phyloP scores from a whole-genome alignment of 2,888 invertebrate species.

The Stenurella melanura region DNA sequence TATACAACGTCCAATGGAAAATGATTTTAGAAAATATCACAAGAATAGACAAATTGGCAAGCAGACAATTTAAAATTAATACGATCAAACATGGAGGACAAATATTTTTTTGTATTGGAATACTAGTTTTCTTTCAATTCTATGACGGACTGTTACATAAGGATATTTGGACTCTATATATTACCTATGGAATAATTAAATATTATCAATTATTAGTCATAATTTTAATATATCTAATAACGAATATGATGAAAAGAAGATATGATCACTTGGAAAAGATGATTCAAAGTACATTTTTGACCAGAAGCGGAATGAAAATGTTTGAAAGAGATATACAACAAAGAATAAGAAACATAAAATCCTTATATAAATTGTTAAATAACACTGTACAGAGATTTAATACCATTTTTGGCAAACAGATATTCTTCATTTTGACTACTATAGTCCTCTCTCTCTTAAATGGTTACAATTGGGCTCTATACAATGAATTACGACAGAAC shows the following conservation, averaged over 20 bases:
- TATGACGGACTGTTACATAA: too few relatives aligned
- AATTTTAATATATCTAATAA: not conserved
- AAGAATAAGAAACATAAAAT: not conserved
- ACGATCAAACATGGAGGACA: too few relatives aligned
- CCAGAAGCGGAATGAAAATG: not conserved
- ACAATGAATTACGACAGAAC: not conserved
- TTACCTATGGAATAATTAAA: constrained; percentile 14
- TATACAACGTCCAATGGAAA: too few relatives aligned
- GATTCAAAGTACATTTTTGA: not conserved
- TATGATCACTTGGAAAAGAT: not conserved
- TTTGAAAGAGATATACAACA: not conserved
- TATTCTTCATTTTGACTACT: not conserved
- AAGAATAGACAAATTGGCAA: too few relatives aligned
- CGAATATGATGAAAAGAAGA: constrained; percentile 4
- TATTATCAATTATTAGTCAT: not conserved
- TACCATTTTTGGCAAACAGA: constrained; percentile 15
- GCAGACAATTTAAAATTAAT: too few relatives aligned
- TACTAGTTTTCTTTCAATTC: too few relatives aligned
- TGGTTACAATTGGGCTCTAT: not conserved
- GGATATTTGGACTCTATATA: not conserved
- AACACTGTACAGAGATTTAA: not conserved
- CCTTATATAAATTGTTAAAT: not conserved
- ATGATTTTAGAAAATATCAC: too few relatives aligned
- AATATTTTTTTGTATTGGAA: too few relatives aligned
- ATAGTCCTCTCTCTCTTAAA: not conserved